Evolutionary conservation across 2,888 invertebrate species (phyloP).

Genomic region (Aleiodes leptofemur): DNA sequence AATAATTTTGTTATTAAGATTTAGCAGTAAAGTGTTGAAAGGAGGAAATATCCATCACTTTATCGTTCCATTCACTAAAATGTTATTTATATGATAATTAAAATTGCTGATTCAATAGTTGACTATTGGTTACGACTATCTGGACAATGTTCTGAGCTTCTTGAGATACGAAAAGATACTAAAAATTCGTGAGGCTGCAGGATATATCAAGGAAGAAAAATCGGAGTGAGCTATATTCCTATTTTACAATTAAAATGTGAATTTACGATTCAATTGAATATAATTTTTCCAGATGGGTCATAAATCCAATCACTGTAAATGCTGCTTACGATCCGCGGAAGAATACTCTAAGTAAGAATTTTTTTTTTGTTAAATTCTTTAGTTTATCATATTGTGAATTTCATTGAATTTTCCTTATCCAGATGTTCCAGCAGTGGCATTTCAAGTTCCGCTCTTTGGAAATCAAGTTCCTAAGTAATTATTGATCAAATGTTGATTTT

Average conservation of each 20-base stretch:
- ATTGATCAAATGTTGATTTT: too few species aligned
- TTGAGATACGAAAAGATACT: not conserved
- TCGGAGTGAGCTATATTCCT: too few species aligned
- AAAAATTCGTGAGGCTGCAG: not conserved
- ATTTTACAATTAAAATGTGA: too few species aligned
- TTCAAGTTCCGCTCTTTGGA: too few species aligned
- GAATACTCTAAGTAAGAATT: conserved; percentile 62
- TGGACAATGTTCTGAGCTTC: conserved; percentile 70
- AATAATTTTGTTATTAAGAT: too few species aligned
- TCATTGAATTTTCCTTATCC: too few species aligned
- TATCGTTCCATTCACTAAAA: conserved; percentile 36
- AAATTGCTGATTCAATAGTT: conserved; percentile 30
- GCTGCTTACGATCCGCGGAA: not conserved
- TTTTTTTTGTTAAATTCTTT: not conserved
- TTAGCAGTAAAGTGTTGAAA: too few species aligned
- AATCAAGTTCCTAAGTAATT: too few species aligned
- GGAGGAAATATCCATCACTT: too few species aligned
- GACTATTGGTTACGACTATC: conserved; percentile 47
- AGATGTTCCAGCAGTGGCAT: too few species aligned
- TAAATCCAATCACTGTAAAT: not conserved
- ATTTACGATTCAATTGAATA: not conserved
- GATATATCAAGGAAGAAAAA: not conserved
- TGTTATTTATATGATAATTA: conserved; percentile 70
- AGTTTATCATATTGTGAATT: too few species aligned
- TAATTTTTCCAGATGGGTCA: not conserved